Evolutionary conservation across 2,113 vertebrate species (phyloP), one percentile per base, ranked within the genome.

Genomic region (Gobio gobio): DNA sequence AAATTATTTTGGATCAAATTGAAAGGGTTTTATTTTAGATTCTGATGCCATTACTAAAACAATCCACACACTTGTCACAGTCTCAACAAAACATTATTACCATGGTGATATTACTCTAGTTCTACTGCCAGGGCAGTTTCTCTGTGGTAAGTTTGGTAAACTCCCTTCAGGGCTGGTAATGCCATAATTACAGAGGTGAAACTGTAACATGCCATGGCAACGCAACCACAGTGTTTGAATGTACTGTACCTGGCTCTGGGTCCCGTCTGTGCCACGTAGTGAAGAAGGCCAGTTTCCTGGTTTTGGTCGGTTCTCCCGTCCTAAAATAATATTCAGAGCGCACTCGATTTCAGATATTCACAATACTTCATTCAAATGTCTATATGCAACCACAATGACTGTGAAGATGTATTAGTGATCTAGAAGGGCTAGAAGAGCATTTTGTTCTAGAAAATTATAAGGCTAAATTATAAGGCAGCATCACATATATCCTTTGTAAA

Each of bases 181-280:
- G 47, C 58, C 54, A 26, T 85, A 83, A 84, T 87, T 84, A 83
- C 45, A 86, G 70, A 43, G 51, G 51, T 63, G 82, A 68, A 74
- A 58, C n/a, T 70, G 70, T 81, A 74, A 10, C 47, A 61, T 59
- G 26, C 49, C 80, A 56, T 45, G 40, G 80, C 82, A 75, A 86
- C 73, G 40, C 14, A 58, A 68, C 47, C 24, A 56, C 33, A 63
- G 63, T 59, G 45, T 70, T 63, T 59, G 59, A 22, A 56, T 10
- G 22, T 36, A 33, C 51, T 45, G 70, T 92, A 99, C 98, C 97
- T 95, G 96, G 70, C 76, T 99, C 97, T 0, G 94, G 92, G 82
- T 96, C 95, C n/a, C 95, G 91, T 87, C 95, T 95, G 90, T 86
- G 95, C 94, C 96, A 97, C 0, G 95, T 97, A 36, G 96, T 95